Base-by-base conservation (phyloP, 2,888 invertebrate genomes). In the Pherbina coryleti region DNA sequence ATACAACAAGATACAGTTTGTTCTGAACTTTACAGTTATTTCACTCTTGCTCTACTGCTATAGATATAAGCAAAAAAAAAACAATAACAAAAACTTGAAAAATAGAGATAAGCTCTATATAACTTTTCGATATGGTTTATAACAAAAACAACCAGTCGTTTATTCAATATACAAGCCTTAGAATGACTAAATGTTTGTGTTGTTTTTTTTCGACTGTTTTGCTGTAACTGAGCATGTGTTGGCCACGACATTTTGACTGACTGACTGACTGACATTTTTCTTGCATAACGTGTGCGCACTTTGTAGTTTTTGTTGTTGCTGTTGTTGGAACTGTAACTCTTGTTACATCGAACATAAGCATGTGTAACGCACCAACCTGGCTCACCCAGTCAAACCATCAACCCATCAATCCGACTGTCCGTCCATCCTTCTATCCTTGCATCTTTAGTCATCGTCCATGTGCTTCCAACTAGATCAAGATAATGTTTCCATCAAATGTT, bases 171-270 rank as follows among this genome's bases (percentile, higher is more conserved):
- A 28, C 60, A 17, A 60, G 28, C 7, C 28, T 25, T 60, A 60
- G 28, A 60, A 11, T 60, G 60, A 60, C 25, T 28, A 25, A 60
- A 5, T 60, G 25, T 60, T 60, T 44, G 44, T 19, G 14, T 34
- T 31, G 14, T 17, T 19, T 44, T 70, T 25, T 17, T 44, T 28
- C 31, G 17, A 25, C 14, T 44, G 44, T 5, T 31, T 51, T 22
- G 5, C 5, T 28, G 37, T 22, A 5, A 28, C 44, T 82, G 84
- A 83, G 85, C 87, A 86, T 87, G 88, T 87, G 87, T 86, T 88
- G 86, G 85, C 86, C 85, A 85, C 87, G 87, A 87, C 87, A 87
- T 85, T 87, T 88, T 87, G 88, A 87, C 85, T 85, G 86, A 86
- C 85, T 86, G 85, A 85, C 85, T 86, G 85, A 86, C 87, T 86